Evolutionary conservation across 2,113 vertebrate species (phyloP).

Genomic region (Candoia aspera): DNA sequence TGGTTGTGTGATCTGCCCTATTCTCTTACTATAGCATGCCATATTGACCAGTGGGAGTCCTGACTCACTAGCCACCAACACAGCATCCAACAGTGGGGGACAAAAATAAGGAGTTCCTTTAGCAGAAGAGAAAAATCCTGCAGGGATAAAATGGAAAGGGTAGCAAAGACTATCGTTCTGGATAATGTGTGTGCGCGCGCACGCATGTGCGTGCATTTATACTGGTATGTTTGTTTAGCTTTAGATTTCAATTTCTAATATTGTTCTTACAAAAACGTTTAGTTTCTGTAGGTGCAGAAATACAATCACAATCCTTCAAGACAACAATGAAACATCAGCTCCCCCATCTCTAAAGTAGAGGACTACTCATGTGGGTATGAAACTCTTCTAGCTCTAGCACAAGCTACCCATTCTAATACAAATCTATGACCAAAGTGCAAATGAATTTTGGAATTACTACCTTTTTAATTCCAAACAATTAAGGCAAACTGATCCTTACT

Average conservation of each 20-base stretch:
- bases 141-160: not conserved
- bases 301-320: not conserved
- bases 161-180: not conserved
- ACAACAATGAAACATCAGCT: not conserved
- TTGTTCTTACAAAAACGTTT: not conserved
- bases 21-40: not conserved
- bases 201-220: not conserved
- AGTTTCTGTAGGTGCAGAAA: not conserved
- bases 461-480: slow-evolving; percentile 45
- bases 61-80: not conserved
- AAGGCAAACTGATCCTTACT: slow-evolving; percentile 69
- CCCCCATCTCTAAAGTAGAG: not conserved
- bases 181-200: not conserved
- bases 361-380: not conserved
- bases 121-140: too few species aligned
- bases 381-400: slow-evolving; percentile 11
- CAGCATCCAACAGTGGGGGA: not conserved
- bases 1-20: not conserved
- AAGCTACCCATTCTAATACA: not conserved
- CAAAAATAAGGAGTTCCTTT: not conserved
- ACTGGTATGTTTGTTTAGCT: not conserved
- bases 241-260: not conserved
- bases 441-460: slow-evolving; percentile 26
- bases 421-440: not conserved
- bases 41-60: not conserved